These are phyloP conservation scores for Callorhinus ursinus DNA, from an alignment of 2,113 vertebrate genomes.

Conservation along the genomic window DNA sequence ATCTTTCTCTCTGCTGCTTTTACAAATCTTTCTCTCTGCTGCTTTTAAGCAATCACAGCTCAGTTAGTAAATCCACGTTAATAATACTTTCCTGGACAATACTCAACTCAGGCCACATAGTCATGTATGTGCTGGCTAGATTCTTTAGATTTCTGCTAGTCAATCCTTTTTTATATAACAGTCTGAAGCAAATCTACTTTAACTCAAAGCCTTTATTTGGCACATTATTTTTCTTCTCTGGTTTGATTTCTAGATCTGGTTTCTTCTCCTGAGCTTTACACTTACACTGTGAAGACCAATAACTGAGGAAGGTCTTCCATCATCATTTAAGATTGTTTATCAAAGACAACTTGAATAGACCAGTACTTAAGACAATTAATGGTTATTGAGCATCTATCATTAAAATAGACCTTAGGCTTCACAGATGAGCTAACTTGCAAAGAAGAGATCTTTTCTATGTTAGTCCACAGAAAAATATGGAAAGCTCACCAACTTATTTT, in stretches of 20 bases:
- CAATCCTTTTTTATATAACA: not conserved
- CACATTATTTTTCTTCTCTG: not conserved
- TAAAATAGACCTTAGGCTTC: not conserved
- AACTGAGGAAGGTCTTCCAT: not conserved
- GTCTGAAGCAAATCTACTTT: not conserved
- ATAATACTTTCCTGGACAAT: not conserved
- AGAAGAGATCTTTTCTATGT: not conserved
- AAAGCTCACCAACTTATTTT: not conserved
- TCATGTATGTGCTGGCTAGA: not conserved
- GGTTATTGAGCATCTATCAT: not conserved
- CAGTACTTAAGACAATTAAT: not conserved
- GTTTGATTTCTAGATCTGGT: not conserved
- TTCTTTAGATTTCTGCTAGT: not conserved
- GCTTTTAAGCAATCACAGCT: not conserved
- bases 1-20: not conserved
- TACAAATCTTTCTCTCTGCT: not conserved
- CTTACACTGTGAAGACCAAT: not conserved
- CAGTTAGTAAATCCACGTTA: not conserved
- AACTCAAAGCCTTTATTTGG: not conserved
- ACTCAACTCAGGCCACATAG: not conserved
- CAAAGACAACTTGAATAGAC: not conserved
- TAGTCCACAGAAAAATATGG: not conserved
- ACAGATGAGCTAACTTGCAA: not conserved
- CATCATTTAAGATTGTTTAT: not conserved
- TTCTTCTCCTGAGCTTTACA: not conserved